These are phyloP conservation scores for Tarsius wallacei DNA, from an alignment of 2,797 vertebrate genomes.

Conservation along the genomic window DNA sequence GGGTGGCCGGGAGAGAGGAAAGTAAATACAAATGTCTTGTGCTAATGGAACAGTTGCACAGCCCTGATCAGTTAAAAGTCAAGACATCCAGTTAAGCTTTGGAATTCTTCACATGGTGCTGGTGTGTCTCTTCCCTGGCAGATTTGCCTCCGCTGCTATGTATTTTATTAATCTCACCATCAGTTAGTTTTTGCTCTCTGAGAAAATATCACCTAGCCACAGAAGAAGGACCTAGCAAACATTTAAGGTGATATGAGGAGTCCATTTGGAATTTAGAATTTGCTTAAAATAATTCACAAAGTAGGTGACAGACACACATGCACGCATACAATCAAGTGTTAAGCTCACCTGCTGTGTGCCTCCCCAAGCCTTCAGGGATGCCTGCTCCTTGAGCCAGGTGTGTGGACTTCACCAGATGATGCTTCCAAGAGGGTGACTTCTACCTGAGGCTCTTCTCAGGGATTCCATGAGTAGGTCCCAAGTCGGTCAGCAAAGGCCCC, in stretches of 20 bases:
- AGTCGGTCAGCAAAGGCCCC: background rate
- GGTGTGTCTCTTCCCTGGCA: accelerated
- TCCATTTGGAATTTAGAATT: background rate
- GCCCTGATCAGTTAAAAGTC: accelerated
- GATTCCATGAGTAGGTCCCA: no score
- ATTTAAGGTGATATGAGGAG: background rate
- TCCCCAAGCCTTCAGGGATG: background rate
- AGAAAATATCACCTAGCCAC: background rate
- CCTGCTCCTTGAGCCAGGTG: background rate
- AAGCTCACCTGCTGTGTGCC: background rate
- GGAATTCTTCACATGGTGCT: accelerated
- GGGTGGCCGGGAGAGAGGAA: background rate
- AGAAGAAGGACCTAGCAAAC: background rate
- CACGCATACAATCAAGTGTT: accelerated
- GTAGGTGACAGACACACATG: background rate
- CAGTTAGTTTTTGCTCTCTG: background rate
- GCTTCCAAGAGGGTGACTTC: background rate
- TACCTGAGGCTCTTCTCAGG: accelerated
- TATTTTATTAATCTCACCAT: background rate
- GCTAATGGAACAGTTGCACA: accelerated
- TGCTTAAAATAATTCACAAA: background rate
- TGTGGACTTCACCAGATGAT: background rate
- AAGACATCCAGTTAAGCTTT: background rate
- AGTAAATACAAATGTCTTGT: background rate
- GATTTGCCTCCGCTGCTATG: no score